These are phyloP conservation scores for Catostylus mosaicus DNA, from an alignment of 30 jellyfish, hydroid and myxozoan species.

Conservation along the genomic window DNA sequence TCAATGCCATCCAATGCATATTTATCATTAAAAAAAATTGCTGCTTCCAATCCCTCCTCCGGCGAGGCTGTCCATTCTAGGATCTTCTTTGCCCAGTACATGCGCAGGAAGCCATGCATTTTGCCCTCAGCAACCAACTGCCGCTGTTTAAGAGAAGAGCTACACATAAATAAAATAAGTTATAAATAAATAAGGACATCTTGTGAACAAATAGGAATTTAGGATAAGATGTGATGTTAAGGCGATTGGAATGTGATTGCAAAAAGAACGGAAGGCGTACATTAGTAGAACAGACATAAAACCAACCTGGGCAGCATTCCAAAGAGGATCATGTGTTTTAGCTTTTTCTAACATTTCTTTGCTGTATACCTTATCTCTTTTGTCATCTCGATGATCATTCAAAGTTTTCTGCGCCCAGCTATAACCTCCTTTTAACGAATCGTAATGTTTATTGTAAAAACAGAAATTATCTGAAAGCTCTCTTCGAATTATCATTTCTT, in stretches of 20 bases:
- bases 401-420: conserved; percentile 84
- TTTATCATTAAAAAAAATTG: conserved; percentile 73
- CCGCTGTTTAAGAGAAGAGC: no score
- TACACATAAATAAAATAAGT: no score
- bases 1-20: conserved; percentile 87
- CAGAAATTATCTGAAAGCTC: conserved; percentile 85
- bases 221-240: no score
- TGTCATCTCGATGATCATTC: conserved; percentile 70
- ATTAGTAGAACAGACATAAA: no score
- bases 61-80: conserved; percentile 93
- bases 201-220: no score
- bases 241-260: no score
- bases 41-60: conserved; percentile 59
- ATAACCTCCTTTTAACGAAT: conserved; percentile 75
- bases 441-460: conserved; percentile 68
- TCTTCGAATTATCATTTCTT: conserved; percentile 77
- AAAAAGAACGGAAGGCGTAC: no score
- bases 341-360: conserved; percentile 64
- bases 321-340: conserved; percentile 77
- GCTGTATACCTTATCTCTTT: conserved; percentile 66
- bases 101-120: conserved; percentile 91
- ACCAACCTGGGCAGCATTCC: conserved; percentile 93
- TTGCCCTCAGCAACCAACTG: conserved; percentile 79
- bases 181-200: no score
- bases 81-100: conserved; percentile 95